Evolutionary conservation across 1,140 invertebrate genomes (phyloP), one percentile per base, ranked within the genome.

Genomic region (Vollenhovia emeryi): DNA sequence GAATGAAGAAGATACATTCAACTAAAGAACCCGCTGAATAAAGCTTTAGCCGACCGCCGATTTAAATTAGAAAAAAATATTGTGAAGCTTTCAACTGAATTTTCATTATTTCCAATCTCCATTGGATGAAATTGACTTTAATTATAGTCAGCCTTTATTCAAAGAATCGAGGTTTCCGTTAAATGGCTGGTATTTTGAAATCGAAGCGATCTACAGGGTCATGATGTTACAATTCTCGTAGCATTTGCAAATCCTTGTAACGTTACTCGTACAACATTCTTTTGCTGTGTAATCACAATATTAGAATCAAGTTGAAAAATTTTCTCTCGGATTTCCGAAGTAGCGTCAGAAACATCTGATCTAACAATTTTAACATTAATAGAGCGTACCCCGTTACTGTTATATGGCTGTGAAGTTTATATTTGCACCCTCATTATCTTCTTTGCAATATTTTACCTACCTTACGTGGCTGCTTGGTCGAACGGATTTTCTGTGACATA

Each of bases 381-480:
- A 7, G 6, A 78, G n/a, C n/a, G 18, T 48, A 66, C 24, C 57
- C 86, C 57, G 27, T 71, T 21, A 74, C 52, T 84, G 55, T 78
- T 15, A 52, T 15, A 52, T 88, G 87, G 80, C 86, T 88, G 87
- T 88, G 80, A 88, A 73, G 75, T 78, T 71, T 84, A 30, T 88
- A 84, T 87, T 78, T 45, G 64, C 55, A 73, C 15, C 15, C 45
- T 43, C 24, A 60, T 36, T 24, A 36, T 86, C 15, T 40, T 55
- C 15, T 66, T 78, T 15, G 40, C 43, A 66, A 78, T 76, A 62
- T 45, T 57, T 48, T 48, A 62, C n/a, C 18, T 21, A 36, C 62
- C 4, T 57, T 36, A 13, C 24, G 40, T n/a, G 7, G 18, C 18
- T 59, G 3, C 62, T 60, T 62, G 6, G 3, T 68, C 69, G 5